phyloP scores from a whole-genome alignment of 2,888 invertebrate genomes.

The Andrena bicolor region DNA sequence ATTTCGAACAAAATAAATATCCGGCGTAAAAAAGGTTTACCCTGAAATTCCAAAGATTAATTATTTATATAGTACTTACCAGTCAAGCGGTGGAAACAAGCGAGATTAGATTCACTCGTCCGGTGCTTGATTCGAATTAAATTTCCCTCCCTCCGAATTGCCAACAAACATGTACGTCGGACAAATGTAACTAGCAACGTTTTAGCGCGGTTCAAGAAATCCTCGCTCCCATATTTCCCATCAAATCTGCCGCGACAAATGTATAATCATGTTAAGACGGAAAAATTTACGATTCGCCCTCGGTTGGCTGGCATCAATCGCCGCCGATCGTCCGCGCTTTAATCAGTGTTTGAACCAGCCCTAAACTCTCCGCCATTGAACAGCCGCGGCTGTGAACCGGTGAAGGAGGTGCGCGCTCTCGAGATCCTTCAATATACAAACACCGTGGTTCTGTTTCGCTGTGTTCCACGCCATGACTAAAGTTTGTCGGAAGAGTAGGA shows the following conservation, averaged over 20 bases:
- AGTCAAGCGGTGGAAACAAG: no score
- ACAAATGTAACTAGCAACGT: constrained; percentile 17
- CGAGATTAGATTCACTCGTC: neutral
- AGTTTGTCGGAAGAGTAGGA: constrained; percentile 77
- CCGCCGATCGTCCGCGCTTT: neutral
- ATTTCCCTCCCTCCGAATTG: neutral
- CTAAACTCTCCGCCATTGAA: constrained; percentile 60
- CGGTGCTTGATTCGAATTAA: neutral
- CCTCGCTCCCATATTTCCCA: constrained; percentile 3
- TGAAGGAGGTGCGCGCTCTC: constrained; percentile 65
- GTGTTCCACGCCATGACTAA: constrained; percentile 77
- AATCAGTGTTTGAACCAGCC: constrained; percentile 29
- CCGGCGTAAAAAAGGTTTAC: no score
- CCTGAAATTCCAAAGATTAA: no score
- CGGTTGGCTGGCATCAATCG: neutral
- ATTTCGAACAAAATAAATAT: no score
- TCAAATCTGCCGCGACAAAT: constrained; percentile 10
- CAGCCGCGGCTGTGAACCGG: constrained; percentile 47
- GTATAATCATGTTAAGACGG: neutral
- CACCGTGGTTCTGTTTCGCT: constrained; percentile 67
- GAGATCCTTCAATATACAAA: constrained; percentile 66
- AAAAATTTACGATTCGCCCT: neutral
- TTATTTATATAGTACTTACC: no score
- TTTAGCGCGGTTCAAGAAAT: neutral
- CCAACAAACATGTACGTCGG: neutral